Conservation (phyloP, 2,113 vertebrate genomes). For the Empidonax alnorum region DNA sequence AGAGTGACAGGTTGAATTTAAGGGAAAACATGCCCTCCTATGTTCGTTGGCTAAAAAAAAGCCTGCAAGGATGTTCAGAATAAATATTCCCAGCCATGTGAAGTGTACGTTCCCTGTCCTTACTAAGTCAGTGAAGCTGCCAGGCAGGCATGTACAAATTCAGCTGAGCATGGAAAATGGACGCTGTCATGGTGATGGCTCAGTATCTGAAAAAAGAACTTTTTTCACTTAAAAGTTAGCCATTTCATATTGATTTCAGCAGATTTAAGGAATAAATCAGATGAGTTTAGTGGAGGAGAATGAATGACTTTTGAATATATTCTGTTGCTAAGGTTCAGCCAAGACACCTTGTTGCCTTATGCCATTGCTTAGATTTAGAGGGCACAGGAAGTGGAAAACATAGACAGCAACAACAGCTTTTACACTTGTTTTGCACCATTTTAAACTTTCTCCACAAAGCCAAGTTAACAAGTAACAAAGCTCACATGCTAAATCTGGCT, state of each 20-base stretch:
- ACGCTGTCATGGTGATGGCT: constrained; percentile 55
- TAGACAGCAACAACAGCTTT: background rate
- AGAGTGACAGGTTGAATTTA: constrained; percentile 35
- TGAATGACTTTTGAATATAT: background rate
- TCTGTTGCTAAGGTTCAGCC: background rate
- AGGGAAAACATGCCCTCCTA: constrained; percentile 21
- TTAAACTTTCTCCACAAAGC: background rate
- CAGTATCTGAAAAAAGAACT: background rate
- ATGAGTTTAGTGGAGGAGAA: background rate
- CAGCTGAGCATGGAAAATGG: constrained; percentile 39
- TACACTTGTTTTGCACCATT: background rate
- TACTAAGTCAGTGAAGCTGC: constrained; percentile 10
- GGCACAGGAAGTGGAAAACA: background rate
- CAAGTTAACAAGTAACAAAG: background rate
- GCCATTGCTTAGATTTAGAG: background rate
- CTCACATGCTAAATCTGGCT: background rate
- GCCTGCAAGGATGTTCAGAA: background rate
- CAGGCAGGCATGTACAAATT: constrained; percentile 9
- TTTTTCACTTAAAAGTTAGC: background rate
- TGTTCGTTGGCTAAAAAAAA: background rate
- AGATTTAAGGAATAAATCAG: constrained; percentile 23
- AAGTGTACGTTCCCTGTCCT: background rate
- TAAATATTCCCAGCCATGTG: constrained; percentile 23
- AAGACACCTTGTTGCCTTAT: background rate
- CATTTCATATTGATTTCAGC: constrained; percentile 18